phyloP scores from a whole-genome alignment of 2,113 vertebrate species.

The Porphyrio hochstetteri region DNA sequence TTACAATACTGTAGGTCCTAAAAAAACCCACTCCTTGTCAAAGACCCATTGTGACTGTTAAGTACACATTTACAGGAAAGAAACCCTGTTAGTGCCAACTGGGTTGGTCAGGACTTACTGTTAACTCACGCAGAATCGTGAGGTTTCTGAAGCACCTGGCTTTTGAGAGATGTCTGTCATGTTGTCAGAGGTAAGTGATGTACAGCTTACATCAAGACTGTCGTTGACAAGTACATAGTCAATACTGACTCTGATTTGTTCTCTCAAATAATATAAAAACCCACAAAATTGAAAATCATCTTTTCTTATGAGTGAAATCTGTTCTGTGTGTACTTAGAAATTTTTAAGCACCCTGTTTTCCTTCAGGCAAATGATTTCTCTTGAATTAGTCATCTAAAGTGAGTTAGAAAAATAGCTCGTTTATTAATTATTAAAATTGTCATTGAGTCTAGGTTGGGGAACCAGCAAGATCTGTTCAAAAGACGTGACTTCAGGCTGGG shows the following conservation, averaged over 20 bases:
- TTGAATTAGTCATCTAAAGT: background rate
- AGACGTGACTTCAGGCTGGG: background rate
- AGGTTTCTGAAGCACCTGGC: background rate
- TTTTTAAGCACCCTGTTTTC: background rate
- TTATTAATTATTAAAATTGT: background rate
- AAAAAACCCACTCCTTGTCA: background rate
- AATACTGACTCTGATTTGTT: background rate
- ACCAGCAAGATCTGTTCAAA: background rate
- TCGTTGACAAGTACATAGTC: background rate
- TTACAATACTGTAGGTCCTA: background rate
- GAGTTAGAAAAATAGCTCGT: background rate
- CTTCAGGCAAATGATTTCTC: background rate
- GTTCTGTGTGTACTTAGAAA: background rate
- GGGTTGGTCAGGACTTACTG: background rate
- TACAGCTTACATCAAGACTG: background rate
- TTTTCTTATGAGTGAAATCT: background rate
- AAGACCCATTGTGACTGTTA: background rate
- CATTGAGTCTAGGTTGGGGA: background rate
- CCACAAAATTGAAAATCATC: background rate
- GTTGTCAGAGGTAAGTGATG: background rate
- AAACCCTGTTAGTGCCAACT: background rate
- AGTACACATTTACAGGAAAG: background rate
- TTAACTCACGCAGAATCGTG: background rate
- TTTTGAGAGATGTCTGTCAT: background rate
- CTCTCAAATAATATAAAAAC: background rate